A percentile compares a stretch with the other conserved stretches of the same genome.
These are phyloP conservation scores for Notiomystis cincta DNA, from an alignment of 2,113 vertebrate species.

Conservation along the genomic window DNA sequence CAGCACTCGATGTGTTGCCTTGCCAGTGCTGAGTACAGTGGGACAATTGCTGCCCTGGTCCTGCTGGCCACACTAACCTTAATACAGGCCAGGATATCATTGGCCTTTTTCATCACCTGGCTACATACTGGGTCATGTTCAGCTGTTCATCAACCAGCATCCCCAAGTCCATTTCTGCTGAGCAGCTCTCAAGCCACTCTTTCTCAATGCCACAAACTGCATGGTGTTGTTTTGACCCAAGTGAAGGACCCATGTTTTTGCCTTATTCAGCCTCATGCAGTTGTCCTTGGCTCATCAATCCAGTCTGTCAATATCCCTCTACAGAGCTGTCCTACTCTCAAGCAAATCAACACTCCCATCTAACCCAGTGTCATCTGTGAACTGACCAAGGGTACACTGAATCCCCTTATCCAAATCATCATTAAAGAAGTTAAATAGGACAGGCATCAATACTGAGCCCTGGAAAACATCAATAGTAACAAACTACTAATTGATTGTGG, in stretches of 20 bases:
- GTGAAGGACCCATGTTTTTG: neutral
- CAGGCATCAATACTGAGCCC: neutral
- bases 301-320: neutral
- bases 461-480: neutral
- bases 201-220: neutral
- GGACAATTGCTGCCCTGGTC: neutral
- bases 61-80: neutral
- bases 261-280: neutral
- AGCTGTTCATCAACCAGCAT: neutral
- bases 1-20: fast-evolving
- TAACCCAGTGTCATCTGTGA: neutral
- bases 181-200: neutral
- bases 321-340: neutral
- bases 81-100: neutral
- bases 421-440: neutral
- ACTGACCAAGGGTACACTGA: neutral
- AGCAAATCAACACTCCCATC: neutral
- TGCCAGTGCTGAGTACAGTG: fast-evolving
- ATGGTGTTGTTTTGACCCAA: neutral
- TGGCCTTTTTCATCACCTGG: neutral
- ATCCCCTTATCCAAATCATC: neutral
- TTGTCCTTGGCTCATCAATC: neutral
- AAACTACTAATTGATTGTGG: neutral
- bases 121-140: neutral
- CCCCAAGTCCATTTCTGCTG: neutral